A percentile compares a stretch with the other conserved stretches of the same genome.
These are phyloP conservation scores for Lota lota DNA, from an alignment of 2,113 vertebrate genomes.

Conservation along the genomic window DNA sequence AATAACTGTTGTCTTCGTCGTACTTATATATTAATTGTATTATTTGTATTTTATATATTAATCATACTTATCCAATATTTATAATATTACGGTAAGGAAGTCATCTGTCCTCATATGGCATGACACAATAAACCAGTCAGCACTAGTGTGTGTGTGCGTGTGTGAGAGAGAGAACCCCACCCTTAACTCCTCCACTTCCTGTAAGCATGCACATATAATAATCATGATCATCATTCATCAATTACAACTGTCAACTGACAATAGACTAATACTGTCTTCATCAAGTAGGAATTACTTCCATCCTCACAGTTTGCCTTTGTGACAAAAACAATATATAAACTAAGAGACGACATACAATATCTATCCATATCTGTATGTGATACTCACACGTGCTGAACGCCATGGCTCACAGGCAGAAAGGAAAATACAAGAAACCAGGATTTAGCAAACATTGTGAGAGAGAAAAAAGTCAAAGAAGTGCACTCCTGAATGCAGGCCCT, in stretches of 20 bases:
- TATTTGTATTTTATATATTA: no score
- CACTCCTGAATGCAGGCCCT: slow-evolving; percentile 34
- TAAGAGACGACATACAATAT: neutral
- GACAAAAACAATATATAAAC: no score
- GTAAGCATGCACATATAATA: slow-evolving; percentile 19
- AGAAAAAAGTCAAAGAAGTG: slow-evolving; percentile 21
- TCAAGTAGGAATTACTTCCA: no score
- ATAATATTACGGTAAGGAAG: slow-evolving; percentile 8
- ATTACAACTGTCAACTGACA: no score
- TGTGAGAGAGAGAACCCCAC: slow-evolving; percentile 61
- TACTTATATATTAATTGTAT: no score
- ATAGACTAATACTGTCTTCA: no score
- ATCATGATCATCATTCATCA: neutral
- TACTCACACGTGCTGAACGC: slow-evolving; percentile 68
- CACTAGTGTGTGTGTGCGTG: slow-evolving; percentile 11
- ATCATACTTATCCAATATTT: no score
- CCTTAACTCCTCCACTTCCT: slow-evolving; percentile 64
- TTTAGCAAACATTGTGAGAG: neutral
- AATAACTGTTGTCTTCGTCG: no score
- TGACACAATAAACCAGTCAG: slow-evolving; percentile 45
- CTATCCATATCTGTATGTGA: slow-evolving; percentile 16
- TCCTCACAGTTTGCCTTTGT: no score
- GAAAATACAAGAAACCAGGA: slow-evolving; percentile 34
- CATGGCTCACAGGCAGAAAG: slow-evolving; percentile 38
- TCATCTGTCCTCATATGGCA: slow-evolving; percentile 52